These are phyloP conservation scores for Eupithecia centaureata DNA, from an alignment of 2,888 invertebrate genomes.

Conservation along the genomic window DNA sequence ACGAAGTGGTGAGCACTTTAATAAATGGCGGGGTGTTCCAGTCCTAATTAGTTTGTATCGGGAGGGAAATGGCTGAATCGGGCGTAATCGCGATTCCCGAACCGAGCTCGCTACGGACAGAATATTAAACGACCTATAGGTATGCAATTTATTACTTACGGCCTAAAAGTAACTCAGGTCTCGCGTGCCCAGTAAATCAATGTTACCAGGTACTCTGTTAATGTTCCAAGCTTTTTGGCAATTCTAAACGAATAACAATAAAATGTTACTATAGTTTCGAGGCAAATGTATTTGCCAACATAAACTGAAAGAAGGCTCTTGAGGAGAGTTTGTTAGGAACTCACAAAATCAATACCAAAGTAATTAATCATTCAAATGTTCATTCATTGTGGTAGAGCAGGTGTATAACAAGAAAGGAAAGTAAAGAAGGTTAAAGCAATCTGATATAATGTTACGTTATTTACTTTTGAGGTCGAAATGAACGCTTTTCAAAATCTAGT, in stretches of 20 bases:
- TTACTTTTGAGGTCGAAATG: too few species aligned
- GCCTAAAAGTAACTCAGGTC: constrained; percentile 5
- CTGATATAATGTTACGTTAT: too few species aligned
- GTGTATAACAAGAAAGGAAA: neutral
- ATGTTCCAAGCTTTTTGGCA: constrained; percentile 15
- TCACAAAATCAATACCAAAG: neutral
- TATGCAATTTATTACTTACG: constrained; percentile 11
- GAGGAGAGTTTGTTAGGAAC: neutral
- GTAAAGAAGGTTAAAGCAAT: neutral
- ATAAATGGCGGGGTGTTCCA: neutral
- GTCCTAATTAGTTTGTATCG: neutral
- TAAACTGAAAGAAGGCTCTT: neutral
- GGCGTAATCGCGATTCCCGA: neutral
- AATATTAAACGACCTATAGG: neutral
- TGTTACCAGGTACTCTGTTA: constrained; percentile 9
- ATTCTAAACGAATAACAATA: neutral
- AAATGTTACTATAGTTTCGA: neutral
- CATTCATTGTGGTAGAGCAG: too few species aligned
- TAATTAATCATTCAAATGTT: too few species aligned
- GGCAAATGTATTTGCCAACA: neutral
- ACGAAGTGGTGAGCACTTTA: too few species aligned
- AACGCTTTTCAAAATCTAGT: too few species aligned
- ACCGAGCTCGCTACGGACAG: neutral
- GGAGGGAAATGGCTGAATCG: neutral
- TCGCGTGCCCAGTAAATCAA: constrained; percentile 19